Evolutionary conservation across 2,113 vertebrate genomes (phyloP), one percentile per base, ranked within the genome.

Genomic region (Cichladusa arquata): DNA sequence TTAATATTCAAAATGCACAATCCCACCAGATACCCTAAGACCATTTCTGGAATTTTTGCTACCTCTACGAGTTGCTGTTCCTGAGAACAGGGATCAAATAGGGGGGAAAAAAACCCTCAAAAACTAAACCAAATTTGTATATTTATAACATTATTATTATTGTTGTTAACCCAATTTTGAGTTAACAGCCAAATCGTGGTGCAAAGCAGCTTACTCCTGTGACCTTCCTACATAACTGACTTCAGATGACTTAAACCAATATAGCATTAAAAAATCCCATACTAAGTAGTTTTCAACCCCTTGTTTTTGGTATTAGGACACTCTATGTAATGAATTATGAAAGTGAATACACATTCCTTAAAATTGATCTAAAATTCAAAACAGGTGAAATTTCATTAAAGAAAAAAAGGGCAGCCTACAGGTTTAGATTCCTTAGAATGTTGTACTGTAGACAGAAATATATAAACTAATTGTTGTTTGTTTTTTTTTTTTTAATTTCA

Each of bases 351-450:
- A 12, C 8, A 62, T 14, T 44, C 60, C 77, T 77, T 69, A 92
- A 96, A 88, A 67, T 2, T 29, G 18, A 47, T 47, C 65, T 40
- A 11, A 72, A 94, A 82, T 36, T 62, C 60, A 53, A n/a, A 93
- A 67, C 18, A 57, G 18, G 2, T 91, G 23, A 89, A n/a, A 77
- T 88, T 74, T 64, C 51, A 88, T 76, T 90, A 57, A 81, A 81
- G 38, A 28, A 45, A 48, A 70, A 88, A 84, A 81, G 61, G 9
- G 31, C 16, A 66, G 64, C 50, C 54, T 71, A 74, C 16, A 88
- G 25, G 50, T 91, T 90, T 95, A 94, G 53, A 85, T 67, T 88
- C 58, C 25, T 62, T 58, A 28, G 40, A 91, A 84, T 85, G 45
- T 42, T 72, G 42, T 85, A 33, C 48, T 88, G 80, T 17, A 83